A percentile compares a stretch with the other conserved stretches of the same genome.
These are phyloP conservation scores for Colius striatus DNA, from an alignment of 2,113 vertebrate genomes.

Conservation along the genomic window DNA sequence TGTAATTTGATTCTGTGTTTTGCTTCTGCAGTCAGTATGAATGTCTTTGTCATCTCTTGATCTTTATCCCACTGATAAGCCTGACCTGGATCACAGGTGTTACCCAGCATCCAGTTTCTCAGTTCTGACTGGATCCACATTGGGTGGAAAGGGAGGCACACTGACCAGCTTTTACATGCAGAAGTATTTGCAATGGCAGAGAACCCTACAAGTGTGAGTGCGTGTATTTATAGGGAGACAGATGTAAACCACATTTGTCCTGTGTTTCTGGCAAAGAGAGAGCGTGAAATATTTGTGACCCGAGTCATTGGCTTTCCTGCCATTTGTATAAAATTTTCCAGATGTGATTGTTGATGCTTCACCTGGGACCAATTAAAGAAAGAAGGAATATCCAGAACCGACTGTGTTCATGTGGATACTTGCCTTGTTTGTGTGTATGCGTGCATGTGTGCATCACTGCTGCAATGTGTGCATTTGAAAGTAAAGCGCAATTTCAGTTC, in stretches of 20 bases:
- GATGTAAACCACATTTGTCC: constrained; percentile 75
- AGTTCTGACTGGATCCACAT: accelerated
- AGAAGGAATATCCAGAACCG: constrained; percentile 55
- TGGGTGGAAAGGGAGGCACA: neutral
- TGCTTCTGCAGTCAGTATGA: neutral
- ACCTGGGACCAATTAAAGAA: constrained; percentile 71
- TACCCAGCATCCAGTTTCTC: neutral
- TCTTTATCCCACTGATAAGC: neutral
- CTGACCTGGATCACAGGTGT: neutral
- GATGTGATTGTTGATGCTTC: constrained; percentile 71
- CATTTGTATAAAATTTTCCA: constrained; percentile 73
- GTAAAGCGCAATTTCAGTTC: constrained; percentile 26
- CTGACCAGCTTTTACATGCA: neutral
- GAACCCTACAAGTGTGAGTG: neutral
- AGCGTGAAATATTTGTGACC: constrained; percentile 77
- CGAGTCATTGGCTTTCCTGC: constrained; percentile 70
- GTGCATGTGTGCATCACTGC: neutral
- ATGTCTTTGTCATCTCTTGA: neutral
- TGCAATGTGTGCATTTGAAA: constrained; percentile 37
- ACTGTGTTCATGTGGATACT: constrained; percentile 50
- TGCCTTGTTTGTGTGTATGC: constrained; percentile 39
- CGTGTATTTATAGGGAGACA: constrained; percentile 60
- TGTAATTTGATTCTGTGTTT: constrained; percentile 18
- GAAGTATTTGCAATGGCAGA: neutral
- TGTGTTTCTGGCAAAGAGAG: constrained; percentile 68